phyloP scores from a whole-genome alignment of 2,113 vertebrate genomes.

The Gadus macrocephalus region DNA sequence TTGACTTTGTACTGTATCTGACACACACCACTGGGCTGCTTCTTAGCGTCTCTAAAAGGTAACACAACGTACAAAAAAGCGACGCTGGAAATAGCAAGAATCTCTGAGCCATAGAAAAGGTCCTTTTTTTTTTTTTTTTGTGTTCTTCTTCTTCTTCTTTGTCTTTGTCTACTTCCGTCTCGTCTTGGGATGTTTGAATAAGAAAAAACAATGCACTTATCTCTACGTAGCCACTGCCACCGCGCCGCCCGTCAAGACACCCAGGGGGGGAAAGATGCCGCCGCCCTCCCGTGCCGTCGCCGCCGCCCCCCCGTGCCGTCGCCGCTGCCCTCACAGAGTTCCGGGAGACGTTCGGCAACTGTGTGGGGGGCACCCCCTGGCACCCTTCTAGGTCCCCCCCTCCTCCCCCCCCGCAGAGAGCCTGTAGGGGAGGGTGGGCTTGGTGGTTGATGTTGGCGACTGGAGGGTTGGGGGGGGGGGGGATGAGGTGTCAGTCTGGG shows the following conservation, averaged over 20 bases:
- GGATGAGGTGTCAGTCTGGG: conserved; percentile 36
- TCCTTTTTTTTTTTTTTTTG: conserved; percentile 3
- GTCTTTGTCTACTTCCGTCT: neutral
- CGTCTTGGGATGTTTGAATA: conserved; percentile 53
- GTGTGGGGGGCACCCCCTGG: too few relatives aligned
- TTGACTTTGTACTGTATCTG: conserved; percentile 49
- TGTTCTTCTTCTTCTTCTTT: neutral
- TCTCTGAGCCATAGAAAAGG: conserved; percentile 70
- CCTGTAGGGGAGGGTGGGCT: conserved; percentile 36
- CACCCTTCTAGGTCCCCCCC: too few relatives aligned
- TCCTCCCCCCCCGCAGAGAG: conserved; percentile 21
- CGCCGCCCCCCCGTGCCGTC: too few relatives aligned
- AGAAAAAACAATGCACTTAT: conserved; percentile 77
- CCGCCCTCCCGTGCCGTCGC: conserved; percentile 50
- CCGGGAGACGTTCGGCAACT: conserved; percentile 35
- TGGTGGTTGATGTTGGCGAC: conserved; percentile 12
- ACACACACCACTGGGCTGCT: conserved; percentile 62
- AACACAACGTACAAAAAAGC: conserved; percentile 80
- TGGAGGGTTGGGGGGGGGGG: too few relatives aligned
- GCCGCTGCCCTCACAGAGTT: conserved; percentile 51
- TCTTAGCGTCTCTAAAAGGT: conserved; percentile 69
- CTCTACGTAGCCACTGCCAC: conserved; percentile 66
- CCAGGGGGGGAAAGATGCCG: conserved; percentile 55
- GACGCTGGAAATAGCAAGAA: conserved; percentile 73
- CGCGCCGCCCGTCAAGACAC: conserved; percentile 59